These are phyloP conservation scores for Datnioides undecimradiatus DNA, from an alignment of 2,113 vertebrate species.

Conservation along the genomic window DNA sequence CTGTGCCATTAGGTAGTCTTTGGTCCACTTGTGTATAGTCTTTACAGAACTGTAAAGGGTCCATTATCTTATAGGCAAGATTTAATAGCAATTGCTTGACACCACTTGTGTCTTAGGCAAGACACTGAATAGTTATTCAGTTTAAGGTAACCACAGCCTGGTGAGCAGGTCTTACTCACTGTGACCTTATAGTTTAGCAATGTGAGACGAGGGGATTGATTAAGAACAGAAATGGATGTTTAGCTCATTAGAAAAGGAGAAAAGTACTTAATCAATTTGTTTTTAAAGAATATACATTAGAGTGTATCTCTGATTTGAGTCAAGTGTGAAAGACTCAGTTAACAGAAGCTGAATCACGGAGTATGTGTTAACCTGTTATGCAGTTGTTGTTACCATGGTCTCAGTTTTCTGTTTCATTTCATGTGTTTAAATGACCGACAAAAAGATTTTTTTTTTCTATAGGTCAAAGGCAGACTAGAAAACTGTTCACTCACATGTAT, in stretches of 20 bases:
- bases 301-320: no score
- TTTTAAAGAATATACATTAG: neutral
- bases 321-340: no score
- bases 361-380: no score
- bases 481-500: no score
- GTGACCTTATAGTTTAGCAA: neutral
- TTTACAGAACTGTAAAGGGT: neutral
- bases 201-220: no score
- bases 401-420: no score
- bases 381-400: no score
- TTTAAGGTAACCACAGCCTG: neutral
- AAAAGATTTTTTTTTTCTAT: no score
- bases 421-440: no score
- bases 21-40: neutral
- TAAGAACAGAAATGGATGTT: neutral
- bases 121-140: neutral
- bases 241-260: neutral
- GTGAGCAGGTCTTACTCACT: neutral
- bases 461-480: no score
- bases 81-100: neutral
- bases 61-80: neutral
- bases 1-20: neutral
- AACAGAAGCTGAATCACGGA: no score
- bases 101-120: neutral
- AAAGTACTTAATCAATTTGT: neutral